A percentile compares a stretch with the other conserved stretches of the same genome.
Evolutionary conservation across 2,113 vertebrate species (phyloP).

Genomic region (Candoia aspera): DNA sequence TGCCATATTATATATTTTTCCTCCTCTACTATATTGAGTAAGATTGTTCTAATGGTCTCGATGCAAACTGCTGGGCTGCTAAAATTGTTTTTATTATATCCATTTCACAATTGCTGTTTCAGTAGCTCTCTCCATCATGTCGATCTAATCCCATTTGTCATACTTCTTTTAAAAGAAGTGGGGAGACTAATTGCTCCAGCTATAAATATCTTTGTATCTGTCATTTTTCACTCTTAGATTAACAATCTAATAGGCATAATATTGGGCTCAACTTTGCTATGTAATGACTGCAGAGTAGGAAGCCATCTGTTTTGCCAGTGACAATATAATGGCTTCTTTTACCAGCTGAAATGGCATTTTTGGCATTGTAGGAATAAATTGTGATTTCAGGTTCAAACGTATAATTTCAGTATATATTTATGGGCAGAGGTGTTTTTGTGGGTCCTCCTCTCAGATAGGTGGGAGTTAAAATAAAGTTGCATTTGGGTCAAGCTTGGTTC

Average conservation of each 20-base stretch:
- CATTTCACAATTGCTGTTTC: slow-evolving; percentile 5
- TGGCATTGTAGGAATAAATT: slow-evolving; percentile 13
- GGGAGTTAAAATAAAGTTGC: background rate
- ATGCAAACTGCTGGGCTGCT: background rate
- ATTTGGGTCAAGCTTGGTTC: background rate
- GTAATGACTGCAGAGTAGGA: slow-evolving; percentile 28
- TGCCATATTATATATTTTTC: background rate
- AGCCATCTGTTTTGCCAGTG: slow-evolving; percentile 14
- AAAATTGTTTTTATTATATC: slow-evolving; percentile 25
- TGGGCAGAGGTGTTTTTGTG: background rate
- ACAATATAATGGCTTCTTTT: slow-evolving; percentile 3
- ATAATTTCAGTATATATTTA: background rate
- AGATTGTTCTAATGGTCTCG: slow-evolving; percentile 15
- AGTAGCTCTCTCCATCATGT: background rate
- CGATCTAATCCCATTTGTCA: slow-evolving; percentile 20
- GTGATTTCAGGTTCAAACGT: background rate
- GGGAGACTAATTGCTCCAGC: background rate
- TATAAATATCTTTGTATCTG: background rate
- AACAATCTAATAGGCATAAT: background rate
- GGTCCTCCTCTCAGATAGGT: accelerated
- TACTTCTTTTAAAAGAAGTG: slow-evolving; percentile 29
- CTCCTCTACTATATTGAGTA: background rate
- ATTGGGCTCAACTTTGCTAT: slow-evolving; percentile 8
- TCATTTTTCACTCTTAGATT: background rate
- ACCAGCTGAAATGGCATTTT: background rate